These are phyloP conservation scores for Pteronotus mesoamericanus DNA, from an alignment of 2,797 vertebrate genomes.

Conservation along the genomic window DNA sequence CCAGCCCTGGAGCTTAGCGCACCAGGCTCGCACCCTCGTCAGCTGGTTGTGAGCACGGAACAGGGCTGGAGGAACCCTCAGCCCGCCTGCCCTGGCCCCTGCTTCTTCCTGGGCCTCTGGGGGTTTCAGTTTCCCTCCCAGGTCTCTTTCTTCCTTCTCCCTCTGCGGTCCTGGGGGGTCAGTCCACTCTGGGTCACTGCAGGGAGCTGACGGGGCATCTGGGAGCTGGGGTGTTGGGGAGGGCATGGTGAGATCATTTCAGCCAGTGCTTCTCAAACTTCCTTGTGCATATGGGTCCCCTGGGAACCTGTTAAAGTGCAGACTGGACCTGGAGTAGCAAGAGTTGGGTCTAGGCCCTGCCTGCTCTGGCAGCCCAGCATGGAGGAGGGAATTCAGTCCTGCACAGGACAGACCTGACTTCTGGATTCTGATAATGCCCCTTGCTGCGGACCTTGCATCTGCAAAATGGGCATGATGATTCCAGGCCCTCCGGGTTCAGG, in stretches of 20 bases:
- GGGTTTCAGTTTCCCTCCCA: background rate
- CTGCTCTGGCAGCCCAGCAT: background rate
- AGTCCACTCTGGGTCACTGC: background rate
- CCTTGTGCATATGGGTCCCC: rapidly evolving
- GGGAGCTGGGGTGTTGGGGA: background rate
- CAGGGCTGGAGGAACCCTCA: background rate
- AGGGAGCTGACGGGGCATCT: rapidly evolving
- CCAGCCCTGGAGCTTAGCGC: constrained; percentile 66
- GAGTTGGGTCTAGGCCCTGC: background rate
- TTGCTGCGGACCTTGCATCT: background rate
- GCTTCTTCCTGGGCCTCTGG: background rate
- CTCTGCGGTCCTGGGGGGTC: background rate
- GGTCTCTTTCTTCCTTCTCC: background rate
- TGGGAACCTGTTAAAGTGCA: background rate
- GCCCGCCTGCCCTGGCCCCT: background rate
- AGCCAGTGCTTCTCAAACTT: background rate
- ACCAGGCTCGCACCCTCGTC: constrained; percentile 63
- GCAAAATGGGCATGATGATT: background rate
- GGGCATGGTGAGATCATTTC: rapidly evolving
- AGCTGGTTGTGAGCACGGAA: constrained; percentile 66
- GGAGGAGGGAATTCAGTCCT: background rate
- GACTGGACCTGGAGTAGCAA: background rate
- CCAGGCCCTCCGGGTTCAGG: background rate
- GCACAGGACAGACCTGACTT: background rate
- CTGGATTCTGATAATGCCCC: background rate